phyloP scores from a whole-genome alignment of 2,797 vertebrate genomes.

The Bryconaethiops microstoma region DNA sequence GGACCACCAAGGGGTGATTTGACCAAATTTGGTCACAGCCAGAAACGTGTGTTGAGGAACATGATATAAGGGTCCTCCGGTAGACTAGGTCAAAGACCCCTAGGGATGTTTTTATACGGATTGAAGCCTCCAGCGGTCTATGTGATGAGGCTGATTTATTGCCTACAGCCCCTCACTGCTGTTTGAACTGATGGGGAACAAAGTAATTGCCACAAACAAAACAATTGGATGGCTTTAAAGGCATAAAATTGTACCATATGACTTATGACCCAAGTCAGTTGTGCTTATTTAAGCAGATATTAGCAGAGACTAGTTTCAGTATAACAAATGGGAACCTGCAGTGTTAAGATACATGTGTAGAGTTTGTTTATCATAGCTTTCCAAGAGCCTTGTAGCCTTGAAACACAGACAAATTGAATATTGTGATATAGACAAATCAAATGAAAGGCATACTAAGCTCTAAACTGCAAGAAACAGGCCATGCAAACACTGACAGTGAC shows the following conservation, averaged over 20 bases:
- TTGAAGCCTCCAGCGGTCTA: slow-evolving; percentile 40
- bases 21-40: slow-evolving; percentile 51
- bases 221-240: neutral
- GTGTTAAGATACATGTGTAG: neutral
- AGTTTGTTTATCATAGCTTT: neutral
- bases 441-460: too few relatives aligned
- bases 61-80: slow-evolving; percentile 49
- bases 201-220: slow-evolving; percentile 21
- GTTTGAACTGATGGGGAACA: slow-evolving; percentile 33
- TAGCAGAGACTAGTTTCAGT: neutral
- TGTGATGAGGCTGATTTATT: slow-evolving; percentile 51
- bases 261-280: neutral
- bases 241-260: neutral
- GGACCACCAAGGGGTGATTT: slow-evolving; percentile 70
- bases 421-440: too few relatives aligned
- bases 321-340: neutral
- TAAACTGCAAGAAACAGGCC: too few relatives aligned
- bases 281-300: neutral
- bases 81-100: slow-evolving; percentile 51
- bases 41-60: slow-evolving; percentile 52
- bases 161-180: slow-evolving; percentile 38
- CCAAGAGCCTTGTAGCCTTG: too few relatives aligned
- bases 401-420: too few relatives aligned
- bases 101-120: slow-evolving; percentile 50
- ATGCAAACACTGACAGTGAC: too few relatives aligned